A percentile compares a stretch with the other conserved stretches of the same genome.
Conservation (phyloP, 2,113 vertebrate species). For the Corythornis madagascariensis region DNA sequence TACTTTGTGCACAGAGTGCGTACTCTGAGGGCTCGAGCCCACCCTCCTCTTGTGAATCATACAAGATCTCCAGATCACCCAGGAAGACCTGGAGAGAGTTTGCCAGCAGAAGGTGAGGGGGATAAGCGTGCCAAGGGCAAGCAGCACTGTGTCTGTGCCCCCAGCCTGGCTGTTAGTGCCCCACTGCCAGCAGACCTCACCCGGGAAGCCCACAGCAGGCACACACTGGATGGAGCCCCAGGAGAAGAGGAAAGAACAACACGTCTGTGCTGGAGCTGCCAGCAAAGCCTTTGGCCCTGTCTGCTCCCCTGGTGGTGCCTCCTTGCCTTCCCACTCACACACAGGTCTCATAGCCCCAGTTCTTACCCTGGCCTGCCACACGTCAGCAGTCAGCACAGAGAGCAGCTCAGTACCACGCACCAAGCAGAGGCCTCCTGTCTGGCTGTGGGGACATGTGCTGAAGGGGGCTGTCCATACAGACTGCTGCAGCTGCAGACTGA, state of each 20-base stretch:
- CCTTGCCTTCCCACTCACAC: fast-evolving
- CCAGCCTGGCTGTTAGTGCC: not conserved
- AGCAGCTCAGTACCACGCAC: fast-evolving
- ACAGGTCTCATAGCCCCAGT: not conserved
- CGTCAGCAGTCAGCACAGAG: not conserved
- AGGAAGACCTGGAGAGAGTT: no score
- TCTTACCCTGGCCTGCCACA: not conserved
- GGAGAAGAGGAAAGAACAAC: fast-evolving
- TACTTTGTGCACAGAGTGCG: not conserved
- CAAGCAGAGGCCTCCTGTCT: not conserved
- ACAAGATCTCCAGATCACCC: not conserved
- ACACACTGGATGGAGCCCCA: not conserved
- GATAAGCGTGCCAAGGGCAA: fast-evolving
- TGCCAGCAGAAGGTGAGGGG: fast-evolving
- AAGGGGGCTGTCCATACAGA: not conserved
- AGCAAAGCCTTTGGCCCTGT: not conserved
- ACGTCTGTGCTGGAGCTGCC: fast-evolving
- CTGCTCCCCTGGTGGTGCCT: not conserved
- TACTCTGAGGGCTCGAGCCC: not conserved
- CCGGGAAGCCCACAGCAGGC: not conserved
- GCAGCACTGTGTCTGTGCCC: fast-evolving
- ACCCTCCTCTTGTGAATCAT: not conserved
- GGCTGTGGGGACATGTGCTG: not conserved
- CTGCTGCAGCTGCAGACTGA: not conserved
- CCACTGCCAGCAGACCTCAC: not conserved